phyloP scores from a whole-genome alignment of 1,140 invertebrate species.

The Drosophila lini region DNA sequence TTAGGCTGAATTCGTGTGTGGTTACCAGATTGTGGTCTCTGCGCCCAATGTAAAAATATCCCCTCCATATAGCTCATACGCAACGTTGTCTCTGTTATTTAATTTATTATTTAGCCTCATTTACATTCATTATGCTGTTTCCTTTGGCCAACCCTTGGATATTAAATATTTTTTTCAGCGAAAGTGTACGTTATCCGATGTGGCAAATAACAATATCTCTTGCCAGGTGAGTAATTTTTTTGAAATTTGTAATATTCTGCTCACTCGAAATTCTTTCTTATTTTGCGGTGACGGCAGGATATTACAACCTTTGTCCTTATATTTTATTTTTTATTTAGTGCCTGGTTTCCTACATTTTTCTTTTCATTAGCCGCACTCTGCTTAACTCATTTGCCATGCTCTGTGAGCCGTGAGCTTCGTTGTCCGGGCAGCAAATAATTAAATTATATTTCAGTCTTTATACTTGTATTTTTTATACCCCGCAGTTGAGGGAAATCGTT shows the following conservation, averaged over 20 bases:
- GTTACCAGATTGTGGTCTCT: constrained; percentile 66
- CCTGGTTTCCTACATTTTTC: constrained; percentile 30
- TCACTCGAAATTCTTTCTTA: neutral
- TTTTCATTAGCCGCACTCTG: constrained; percentile 34
- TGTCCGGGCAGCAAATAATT: constrained; percentile 30
- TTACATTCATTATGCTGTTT: constrained; percentile 28
- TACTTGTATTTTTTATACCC: constrained; percentile 9
- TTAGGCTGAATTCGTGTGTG: constrained; percentile 69
- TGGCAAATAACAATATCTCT: neutral
- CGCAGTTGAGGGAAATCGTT: neutral
- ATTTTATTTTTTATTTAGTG: constrained; percentile 8
- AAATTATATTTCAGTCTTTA: constrained; percentile 28
- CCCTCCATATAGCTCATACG: constrained; percentile 49
- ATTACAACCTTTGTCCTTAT: constrained; percentile 8
- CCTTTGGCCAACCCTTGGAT: constrained; percentile 20
- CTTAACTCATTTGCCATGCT: constrained; percentile 49
- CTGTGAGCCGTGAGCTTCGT: constrained; percentile 26
- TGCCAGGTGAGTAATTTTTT: neutral
- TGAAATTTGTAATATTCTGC: neutral
- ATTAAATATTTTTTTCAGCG: neutral
- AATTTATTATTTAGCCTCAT: constrained; percentile 24
- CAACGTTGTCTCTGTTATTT: constrained; percentile 20
- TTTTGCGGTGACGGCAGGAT: neutral
- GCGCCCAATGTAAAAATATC: neutral
- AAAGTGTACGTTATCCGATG: constrained; percentile 20